Percentiles rank a stretch among this genome's conserved stretches.
Conservation (phyloP, 2,888 invertebrate species). For the Junonia oenone region DNA sequence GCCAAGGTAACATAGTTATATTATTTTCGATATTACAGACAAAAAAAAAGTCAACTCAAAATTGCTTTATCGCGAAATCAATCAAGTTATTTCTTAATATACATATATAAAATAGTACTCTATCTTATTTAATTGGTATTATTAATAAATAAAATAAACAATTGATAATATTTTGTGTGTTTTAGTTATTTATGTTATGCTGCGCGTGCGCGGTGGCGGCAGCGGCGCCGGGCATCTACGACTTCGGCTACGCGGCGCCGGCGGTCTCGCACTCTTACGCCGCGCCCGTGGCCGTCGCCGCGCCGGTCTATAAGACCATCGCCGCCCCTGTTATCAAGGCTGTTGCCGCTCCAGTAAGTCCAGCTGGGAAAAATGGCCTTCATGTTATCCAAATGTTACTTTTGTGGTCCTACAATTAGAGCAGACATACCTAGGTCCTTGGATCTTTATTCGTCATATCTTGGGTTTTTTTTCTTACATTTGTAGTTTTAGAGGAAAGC, state of each 20-base stretch:
- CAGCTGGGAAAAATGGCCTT: not conserved
- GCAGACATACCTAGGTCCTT: no score
- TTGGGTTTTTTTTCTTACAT: no score
- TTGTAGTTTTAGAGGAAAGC: no score
- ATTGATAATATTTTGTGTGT: not conserved
- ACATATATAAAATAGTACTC: no score
- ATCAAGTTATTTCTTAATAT: not conserved
- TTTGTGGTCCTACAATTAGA: no score
- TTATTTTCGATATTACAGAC: not conserved
- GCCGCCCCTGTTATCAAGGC: constrained; percentile 15
- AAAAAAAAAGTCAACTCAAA: not conserved
- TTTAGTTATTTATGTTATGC: constrained; percentile 59
- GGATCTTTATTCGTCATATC: no score
- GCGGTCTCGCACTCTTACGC: constrained; percentile 24
- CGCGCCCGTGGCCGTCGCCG: constrained; percentile 34
- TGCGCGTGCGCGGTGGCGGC: constrained; percentile 59
- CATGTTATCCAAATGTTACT: no score
- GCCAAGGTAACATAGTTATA: constrained; percentile 55
- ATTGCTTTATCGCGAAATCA: not conserved
- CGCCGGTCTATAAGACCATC: constrained; percentile 35
- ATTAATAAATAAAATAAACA: no score
- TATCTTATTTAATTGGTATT: no score
- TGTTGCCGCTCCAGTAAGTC: constrained; percentile 50
- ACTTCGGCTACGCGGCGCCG: constrained; percentile 37
- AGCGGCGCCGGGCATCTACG: constrained; percentile 54